Evolutionary conservation across 2,888 invertebrate genomes (phyloP), one percentile per base, ranked within the genome.

Genomic region (Drosophila borealis): DNA sequence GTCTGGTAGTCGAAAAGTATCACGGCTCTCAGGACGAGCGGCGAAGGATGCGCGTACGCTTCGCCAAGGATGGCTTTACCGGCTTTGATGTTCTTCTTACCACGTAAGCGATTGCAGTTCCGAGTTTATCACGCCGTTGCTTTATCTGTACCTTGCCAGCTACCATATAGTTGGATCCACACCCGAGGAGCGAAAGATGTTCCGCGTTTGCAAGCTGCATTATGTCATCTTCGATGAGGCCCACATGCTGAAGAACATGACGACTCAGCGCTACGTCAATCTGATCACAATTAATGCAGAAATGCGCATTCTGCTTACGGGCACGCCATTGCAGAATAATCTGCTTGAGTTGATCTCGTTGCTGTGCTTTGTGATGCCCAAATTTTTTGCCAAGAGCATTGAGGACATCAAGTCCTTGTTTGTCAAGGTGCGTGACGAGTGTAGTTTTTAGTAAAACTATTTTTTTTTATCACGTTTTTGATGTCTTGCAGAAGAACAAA

Each of bases 221-320:
- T 99, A 98, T 91, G 97, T 98, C 0, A 94, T 99, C 21, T 98
- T 98, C 91, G 99, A 99, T 91, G 99, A 99, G 91, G 98, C 98
- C 1, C 99, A 99, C 91, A 98, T 99, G 98, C 93, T 99, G 37
- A 99, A 99, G 92, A 99, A 99, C 91, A 99, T 99, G 98, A 95
- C 96, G 59, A 98, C 98, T 0, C 95, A 96, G 86, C 94, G 99
- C 81, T 99, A 97, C 89, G 96, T 97, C 84, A 96, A 97, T 91
- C 93, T 99, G 59, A 96, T 98, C 88, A 95, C 96, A 87, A 97
- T 98, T 57, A 97, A 95, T 96, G 97, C 98, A 0, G 95, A 96
- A 85, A 95, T 96, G 91, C 94, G 98, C 36, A 95, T 99, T 37
- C 93, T 99, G 11, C 93, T 99, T 21, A 99, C 99, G 0, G 99